A percentile compares a stretch with the other conserved stretches of the same genome.
These are phyloP conservation scores for Callipepla squamata DNA, from an alignment of 2,113 vertebrate species.

Conservation along the genomic window DNA sequence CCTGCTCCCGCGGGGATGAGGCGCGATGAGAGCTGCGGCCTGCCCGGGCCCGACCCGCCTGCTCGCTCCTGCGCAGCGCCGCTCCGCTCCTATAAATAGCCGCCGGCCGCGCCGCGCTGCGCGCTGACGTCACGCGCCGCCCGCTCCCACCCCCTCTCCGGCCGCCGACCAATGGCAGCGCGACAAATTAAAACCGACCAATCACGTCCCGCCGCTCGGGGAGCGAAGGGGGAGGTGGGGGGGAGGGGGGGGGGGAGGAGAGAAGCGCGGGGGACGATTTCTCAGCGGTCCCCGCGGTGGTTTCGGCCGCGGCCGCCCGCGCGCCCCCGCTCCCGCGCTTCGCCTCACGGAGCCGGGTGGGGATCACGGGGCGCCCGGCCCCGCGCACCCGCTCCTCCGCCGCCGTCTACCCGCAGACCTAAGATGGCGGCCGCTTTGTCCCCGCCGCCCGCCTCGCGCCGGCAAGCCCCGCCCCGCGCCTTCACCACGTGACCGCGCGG, in stretches of 20 bases:
- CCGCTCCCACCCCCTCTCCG: background rate
- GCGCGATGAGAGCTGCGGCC: background rate
- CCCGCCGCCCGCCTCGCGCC: background rate
- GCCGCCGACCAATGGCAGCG: background rate
- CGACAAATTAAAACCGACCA: background rate
- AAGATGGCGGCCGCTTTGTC: conserved; percentile 1
- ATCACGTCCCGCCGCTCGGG: background rate
- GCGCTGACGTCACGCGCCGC: background rate
- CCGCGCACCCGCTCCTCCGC: background rate
- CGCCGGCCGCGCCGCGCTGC: background rate
- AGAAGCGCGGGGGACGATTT: background rate
- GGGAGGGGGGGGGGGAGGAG: too few species aligned
- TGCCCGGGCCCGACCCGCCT: background rate
- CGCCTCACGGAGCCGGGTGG: background rate
- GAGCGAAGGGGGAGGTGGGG: background rate
- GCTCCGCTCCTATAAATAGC: conserved; percentile 17
- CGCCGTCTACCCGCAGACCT: background rate
- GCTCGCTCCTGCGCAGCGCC: background rate
- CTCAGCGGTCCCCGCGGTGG: background rate
- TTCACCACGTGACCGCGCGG: too few species aligned
- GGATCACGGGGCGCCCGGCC: too few species aligned
- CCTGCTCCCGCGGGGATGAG: background rate
- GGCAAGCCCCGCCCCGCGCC: too few species aligned
- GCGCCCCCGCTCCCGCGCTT: background rate
- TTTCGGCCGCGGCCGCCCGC: too few species aligned